Base-by-base conservation (phyloP, 2,113 vertebrate species). In the Podocnemis expansa region DNA sequence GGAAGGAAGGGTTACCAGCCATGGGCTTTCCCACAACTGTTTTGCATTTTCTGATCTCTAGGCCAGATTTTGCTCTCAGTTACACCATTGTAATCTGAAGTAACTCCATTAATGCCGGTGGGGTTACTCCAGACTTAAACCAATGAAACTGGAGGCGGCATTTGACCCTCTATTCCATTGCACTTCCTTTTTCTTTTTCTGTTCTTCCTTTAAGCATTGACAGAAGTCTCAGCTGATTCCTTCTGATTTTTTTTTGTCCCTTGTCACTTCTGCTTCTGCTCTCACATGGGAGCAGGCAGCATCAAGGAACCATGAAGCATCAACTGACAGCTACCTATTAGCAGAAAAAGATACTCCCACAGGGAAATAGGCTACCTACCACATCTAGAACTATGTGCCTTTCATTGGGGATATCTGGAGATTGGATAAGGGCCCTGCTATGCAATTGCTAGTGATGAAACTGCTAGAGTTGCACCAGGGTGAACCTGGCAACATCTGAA, bases 1-100 rank as follows among this genome's bases (percentile, higher is more conserved):
- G 55, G 76, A 13, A 16, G 34, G 45, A 8, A 3, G 41, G 47
- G 5, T 2, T 43, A 1, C 41, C 43, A 55, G 76, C 88, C 14
- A 12, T 27, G 47, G 73, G 80, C 75, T 7, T 0, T 73, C 58
- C 88, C 70, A 8, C 47, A 75, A 49, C 4, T 82, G 38, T 25
- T 58, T 87, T 83, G 38, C 38, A 2, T 80, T 78, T 80, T 63
- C 86, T 84, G 34, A 52, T 19, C 25, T 54, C 0, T 3, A 7
- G 4, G 6, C 51, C 85, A 21, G 70, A 58, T 31, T 45, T 21
- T 63, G 43, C 52, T 79, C 60, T 84, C 63, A 0, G 0, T 13
- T 89, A 60, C 84, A 87, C 49, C 82, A 11, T 88, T 94, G 47
- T 22, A 56, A 8, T 3, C 14, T 78, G 70, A 45, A 91, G 41